These are phyloP conservation scores for Sebastes dallii DNA, from an alignment of 2,797 vertebrate genomes.

Conservation along the genomic window DNA sequence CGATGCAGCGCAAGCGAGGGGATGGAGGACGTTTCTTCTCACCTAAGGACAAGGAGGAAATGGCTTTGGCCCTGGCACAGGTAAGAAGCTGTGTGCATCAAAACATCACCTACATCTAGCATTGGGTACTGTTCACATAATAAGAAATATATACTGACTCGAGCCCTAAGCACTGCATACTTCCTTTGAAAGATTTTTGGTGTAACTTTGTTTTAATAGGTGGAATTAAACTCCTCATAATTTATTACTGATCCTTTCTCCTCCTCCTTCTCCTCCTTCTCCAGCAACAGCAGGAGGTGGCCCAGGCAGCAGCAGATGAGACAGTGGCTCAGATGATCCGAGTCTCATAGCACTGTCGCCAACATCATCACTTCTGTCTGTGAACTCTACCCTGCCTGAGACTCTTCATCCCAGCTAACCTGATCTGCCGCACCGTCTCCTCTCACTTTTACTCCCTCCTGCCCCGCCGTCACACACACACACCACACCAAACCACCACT, in stretches of 20 bases:
- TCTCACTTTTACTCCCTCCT: neutral
- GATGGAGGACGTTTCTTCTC: slow-evolving; percentile 97
- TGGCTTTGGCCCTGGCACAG: slow-evolving; percentile 76
- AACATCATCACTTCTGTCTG: slow-evolving; percentile 15
- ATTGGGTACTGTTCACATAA: no score
- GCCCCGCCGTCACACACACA: neutral
- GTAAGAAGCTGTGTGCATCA: slow-evolving; percentile 53
- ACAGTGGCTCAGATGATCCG: slow-evolving; percentile 95
- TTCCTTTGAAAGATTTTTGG: neutral
- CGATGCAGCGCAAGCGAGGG: slow-evolving; percentile 96
- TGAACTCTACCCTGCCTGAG: slow-evolving; percentile 46
- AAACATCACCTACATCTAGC: neutral
- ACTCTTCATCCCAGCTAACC: slow-evolving; percentile 51
- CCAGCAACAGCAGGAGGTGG: slow-evolving; percentile 83
- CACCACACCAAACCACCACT: slow-evolving; percentile 12
- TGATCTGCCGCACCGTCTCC: slow-evolving; percentile 5
- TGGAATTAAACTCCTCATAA: neutral
- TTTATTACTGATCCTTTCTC: neutral
- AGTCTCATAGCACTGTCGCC: slow-evolving; percentile 85
- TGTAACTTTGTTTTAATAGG: neutral
- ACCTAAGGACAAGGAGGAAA: slow-evolving; percentile 93
- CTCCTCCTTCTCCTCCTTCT: neutral
- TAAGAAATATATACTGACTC: neutral
- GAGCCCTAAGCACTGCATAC: neutral
- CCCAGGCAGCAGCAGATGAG: slow-evolving; percentile 88